Evolutionary conservation across 2,888 invertebrate species (phyloP).

Genomic region (Bellardia bayeri): DNA sequence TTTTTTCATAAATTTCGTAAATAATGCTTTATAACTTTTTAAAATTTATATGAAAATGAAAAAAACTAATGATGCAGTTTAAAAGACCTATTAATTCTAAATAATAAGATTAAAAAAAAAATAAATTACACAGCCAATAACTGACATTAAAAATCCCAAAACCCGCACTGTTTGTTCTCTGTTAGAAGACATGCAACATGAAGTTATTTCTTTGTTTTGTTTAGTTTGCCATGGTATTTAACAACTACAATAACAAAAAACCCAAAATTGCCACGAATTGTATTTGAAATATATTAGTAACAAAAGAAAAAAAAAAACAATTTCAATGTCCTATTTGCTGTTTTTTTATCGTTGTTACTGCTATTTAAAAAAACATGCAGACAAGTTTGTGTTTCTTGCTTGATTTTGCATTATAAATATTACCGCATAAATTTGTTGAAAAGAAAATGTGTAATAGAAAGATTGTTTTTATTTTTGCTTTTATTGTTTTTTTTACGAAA

Average conservation of each 20-base stretch:
- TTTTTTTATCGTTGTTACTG: slow-evolving; percentile 28
- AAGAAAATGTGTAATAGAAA: not conserved
- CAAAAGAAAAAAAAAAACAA: slow-evolving; percentile 16
- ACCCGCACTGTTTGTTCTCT: not conserved
- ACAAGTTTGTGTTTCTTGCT: not conserved
- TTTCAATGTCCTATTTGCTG: slow-evolving; percentile 61
- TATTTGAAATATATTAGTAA: not conserved
- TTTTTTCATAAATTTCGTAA: no score
- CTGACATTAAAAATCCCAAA: no score
- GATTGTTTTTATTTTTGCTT: not conserved
- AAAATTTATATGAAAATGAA: no score
- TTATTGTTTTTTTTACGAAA: not conserved
- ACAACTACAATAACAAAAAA: slow-evolving; percentile 8
- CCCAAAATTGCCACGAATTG: not conserved
- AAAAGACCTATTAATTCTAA: no score
- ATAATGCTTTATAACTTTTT: no score
- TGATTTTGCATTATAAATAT: slow-evolving; percentile 12
- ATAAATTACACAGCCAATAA: no score
- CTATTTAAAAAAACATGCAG: slow-evolving; percentile 1
- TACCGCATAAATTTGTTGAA: slow-evolving; percentile 33
- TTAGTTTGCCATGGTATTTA: slow-evolving; percentile 37
- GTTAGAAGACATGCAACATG: slow-evolving; percentile 34
- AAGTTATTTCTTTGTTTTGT: slow-evolving; percentile 25
- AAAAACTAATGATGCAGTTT: no score
- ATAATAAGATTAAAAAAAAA: no score